These are phyloP conservation scores for Pseudoatta argentina DNA, from an alignment of 1,140 invertebrate species.

Conservation along the genomic window DNA sequence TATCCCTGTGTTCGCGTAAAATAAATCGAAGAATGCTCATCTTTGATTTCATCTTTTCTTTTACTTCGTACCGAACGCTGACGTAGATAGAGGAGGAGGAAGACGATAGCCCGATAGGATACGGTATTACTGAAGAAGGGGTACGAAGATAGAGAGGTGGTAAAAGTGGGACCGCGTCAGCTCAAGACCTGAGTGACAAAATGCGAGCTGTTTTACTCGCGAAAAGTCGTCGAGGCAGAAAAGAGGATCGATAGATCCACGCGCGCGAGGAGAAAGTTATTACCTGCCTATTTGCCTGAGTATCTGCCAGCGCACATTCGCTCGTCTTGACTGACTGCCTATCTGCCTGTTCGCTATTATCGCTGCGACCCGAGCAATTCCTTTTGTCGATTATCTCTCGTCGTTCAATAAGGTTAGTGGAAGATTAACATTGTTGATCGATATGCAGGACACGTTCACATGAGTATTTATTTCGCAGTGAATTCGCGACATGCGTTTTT, in stretches of 20 bases:
- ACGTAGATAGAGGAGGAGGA: neutral
- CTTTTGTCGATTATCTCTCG: constrained; percentile 23
- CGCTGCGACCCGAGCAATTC: neutral
- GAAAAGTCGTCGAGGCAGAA: constrained; percentile 40
- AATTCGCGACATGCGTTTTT: constrained; percentile 17
- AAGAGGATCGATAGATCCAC: constrained; percentile 52
- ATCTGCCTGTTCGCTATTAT: neutral
- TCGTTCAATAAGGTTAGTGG: constrained; percentile 44
- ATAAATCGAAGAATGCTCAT: neutral
- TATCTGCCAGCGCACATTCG: neutral
- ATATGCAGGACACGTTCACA: constrained; percentile 36
- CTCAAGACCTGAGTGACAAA: constrained; percentile 35
- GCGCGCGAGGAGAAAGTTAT: constrained; percentile 60
- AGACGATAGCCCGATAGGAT: constrained; percentile 42
- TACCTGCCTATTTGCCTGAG: neutral
- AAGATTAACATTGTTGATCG: constrained; percentile 26
- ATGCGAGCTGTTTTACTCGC: constrained; percentile 44
- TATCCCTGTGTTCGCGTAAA: too few species aligned
- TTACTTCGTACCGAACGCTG: neutral
- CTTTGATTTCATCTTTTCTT: neutral
- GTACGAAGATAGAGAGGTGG: constrained; percentile 37
- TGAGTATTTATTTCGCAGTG: neutral
- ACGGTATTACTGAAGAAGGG: constrained; percentile 35
- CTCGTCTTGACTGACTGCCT: constrained; percentile 3
- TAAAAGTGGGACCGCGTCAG: constrained; percentile 23